These are phyloP conservation scores for Cristatella mucedo DNA, from an alignment of 2,888 invertebrate genomes.

Conservation along the genomic window DNA sequence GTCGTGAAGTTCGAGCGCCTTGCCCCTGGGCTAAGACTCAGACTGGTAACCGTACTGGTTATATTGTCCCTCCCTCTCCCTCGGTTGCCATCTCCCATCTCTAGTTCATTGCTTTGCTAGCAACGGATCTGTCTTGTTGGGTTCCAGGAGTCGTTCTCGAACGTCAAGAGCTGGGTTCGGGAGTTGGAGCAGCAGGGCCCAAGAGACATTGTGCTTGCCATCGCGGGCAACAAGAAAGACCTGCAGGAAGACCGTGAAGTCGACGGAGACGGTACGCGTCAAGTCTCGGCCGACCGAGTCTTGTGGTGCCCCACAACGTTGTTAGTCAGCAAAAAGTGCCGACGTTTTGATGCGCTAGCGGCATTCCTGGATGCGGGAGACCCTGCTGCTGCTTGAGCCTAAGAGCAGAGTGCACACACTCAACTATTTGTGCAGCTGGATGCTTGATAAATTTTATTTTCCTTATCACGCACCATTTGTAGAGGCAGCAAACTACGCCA, in stretches of 20 bases:
- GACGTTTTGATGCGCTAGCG: too few species aligned
- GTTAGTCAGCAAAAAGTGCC: too few species aligned
- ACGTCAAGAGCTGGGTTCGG: conserved; percentile 36
- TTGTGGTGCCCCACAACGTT: background rate
- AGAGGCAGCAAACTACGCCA: conserved; percentile 36
- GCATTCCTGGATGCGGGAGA: too few species aligned
- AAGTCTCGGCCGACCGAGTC: background rate
- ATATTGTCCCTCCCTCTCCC: too few species aligned
- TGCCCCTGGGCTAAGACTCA: too few species aligned
- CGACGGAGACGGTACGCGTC: conserved; percentile 22
- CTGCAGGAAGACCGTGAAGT: conserved; percentile 36
- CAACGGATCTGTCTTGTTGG: background rate
- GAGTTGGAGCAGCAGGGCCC: conserved; percentile 34
- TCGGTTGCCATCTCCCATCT: too few species aligned
- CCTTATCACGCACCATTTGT: conserved; percentile 12
- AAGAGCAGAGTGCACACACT: too few species aligned
- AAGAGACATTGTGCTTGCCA: conserved; percentile 33
- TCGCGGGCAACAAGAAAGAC: conserved; percentile 40
- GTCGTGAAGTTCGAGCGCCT: too few species aligned
- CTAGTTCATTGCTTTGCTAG: background rate
- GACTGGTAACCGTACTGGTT: too few species aligned
- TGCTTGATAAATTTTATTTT: conserved; percentile 9
- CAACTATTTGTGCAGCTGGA: too few species aligned
- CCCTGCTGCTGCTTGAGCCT: too few species aligned
- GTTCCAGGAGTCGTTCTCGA: conserved; percentile 19